These are phyloP conservation scores for Diloba caeruleocephala DNA, from an alignment of 2,888 invertebrate genomes.

Conservation along the genomic window DNA sequence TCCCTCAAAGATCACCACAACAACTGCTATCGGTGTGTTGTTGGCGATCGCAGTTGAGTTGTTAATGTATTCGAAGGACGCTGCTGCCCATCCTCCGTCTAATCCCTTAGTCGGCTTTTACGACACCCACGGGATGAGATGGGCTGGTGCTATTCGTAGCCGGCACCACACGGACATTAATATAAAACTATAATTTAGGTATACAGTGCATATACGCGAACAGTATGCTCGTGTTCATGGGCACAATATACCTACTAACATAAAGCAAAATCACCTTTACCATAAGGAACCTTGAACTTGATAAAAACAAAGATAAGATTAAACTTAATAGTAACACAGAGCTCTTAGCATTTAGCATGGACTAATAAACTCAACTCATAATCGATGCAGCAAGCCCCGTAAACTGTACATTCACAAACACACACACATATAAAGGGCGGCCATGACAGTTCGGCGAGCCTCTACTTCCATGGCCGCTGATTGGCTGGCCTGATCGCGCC, in stretches of 20 bases:
- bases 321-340: conserved; percentile 7
- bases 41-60: too few species aligned
- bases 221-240: too few species aligned
- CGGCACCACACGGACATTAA: too few species aligned
- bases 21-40: too few species aligned
- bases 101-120: too few species aligned
- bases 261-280: conserved; percentile 4
- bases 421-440: conserved; percentile 58
- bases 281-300: conserved; percentile 22
- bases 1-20: too few species aligned
- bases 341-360: conserved; percentile 11
- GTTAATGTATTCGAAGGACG: too few species aligned
- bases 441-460: conserved; percentile 79
- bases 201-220: too few species aligned
- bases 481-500: conserved; percentile 76
- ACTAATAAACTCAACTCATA: conserved; percentile 34
- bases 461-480: conserved; percentile 66
- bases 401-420: conserved; percentile 53
- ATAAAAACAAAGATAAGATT: conserved; percentile 15
- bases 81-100: too few species aligned
- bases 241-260: background rate
- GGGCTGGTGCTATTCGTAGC: too few species aligned
- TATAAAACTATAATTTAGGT: too few species aligned
- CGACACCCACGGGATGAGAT: too few species aligned
- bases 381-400: conserved; percentile 26